Conservation (phyloP, 92 coral and sea anemone species). For the Porites cylindrica region DNA sequence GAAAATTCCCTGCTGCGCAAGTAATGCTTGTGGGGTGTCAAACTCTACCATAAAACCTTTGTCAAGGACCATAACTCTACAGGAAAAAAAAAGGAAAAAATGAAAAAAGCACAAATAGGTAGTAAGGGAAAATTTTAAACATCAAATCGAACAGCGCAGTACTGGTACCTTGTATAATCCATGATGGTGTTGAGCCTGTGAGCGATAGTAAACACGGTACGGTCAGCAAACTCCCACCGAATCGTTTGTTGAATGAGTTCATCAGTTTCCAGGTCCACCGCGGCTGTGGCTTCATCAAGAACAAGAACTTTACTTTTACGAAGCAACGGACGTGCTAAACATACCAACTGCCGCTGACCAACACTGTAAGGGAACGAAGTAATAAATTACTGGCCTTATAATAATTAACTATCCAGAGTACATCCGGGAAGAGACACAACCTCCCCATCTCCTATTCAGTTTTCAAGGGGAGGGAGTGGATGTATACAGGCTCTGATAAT, state of each 20-base stretch:
- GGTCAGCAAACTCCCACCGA: conserved; percentile 90
- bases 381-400: conserved; percentile 56
- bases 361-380: conserved; percentile 80
- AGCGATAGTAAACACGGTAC: conserved; percentile 92
- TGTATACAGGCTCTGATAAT: too few relatives aligned
- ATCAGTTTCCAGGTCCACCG: conserved; percentile 95
- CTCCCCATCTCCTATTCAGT: too few relatives aligned
- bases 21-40: conserved; percentile 79
- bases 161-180: conserved; percentile 83
- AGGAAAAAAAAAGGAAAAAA: background rate
- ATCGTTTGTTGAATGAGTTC: conserved; percentile 92
- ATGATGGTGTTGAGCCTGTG: conserved; percentile 93
- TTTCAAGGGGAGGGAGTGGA: too few relatives aligned
- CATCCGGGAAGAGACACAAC: too few relatives aligned
- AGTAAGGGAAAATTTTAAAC: background rate
- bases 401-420: background rate
- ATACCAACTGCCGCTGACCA: conserved; percentile 97
- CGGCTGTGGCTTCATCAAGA: conserved; percentile 95
- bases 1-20: conserved; percentile 81
- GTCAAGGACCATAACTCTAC: conserved; percentile 85
- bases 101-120: background rate
- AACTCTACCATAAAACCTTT: conserved; percentile 94
- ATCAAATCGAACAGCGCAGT: background rate
- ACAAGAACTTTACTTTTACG: conserved; percentile 87
- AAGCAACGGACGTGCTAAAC: conserved; percentile 94